Percentiles rank a stretch among this genome's conserved stretches.
Evolutionary conservation across 2,797 vertebrate species (phyloP).

Genomic region (Liparis tanakae): DNA sequence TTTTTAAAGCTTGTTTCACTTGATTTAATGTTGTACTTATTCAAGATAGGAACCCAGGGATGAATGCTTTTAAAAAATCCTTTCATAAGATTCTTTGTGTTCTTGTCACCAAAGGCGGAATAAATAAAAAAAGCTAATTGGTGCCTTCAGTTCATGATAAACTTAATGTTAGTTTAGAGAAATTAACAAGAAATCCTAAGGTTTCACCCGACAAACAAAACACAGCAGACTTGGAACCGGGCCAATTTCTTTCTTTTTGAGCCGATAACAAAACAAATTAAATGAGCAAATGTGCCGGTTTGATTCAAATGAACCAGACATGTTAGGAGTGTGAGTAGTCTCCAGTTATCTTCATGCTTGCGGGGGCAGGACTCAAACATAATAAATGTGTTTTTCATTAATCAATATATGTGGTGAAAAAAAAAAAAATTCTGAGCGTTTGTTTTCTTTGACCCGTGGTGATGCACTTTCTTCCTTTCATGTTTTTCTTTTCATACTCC

Average conservation of each 20-base stretch:
- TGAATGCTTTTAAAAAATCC: neutral
- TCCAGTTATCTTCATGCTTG: neutral
- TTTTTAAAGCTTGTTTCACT: neutral
- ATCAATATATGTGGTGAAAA: neutral
- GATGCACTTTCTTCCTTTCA: conserved; percentile 8
- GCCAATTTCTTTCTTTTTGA: neutral
- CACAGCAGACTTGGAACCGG: neutral
- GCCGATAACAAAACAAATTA: neutral
- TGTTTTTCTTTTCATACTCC: neutral
- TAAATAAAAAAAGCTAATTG: neutral
- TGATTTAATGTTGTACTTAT: neutral
- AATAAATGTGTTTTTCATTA: conserved; percentile 1
- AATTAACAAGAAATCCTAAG: neutral
- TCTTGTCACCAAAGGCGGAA: neutral
- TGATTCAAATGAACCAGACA: neutral
- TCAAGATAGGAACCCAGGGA: neutral
- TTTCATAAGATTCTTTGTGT: neutral
- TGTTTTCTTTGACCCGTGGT: conserved; percentile 33
- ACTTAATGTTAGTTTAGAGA: neutral
- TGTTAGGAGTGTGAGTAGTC: neutral
- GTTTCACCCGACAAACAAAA: neutral
- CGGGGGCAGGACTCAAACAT: neutral
- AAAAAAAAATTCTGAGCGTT: neutral
- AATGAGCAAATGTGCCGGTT: neutral
- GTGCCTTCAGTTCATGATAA: neutral